Conservation (phyloP, 2,113 vertebrate genomes). For the Leiothrix lutea region DNA sequence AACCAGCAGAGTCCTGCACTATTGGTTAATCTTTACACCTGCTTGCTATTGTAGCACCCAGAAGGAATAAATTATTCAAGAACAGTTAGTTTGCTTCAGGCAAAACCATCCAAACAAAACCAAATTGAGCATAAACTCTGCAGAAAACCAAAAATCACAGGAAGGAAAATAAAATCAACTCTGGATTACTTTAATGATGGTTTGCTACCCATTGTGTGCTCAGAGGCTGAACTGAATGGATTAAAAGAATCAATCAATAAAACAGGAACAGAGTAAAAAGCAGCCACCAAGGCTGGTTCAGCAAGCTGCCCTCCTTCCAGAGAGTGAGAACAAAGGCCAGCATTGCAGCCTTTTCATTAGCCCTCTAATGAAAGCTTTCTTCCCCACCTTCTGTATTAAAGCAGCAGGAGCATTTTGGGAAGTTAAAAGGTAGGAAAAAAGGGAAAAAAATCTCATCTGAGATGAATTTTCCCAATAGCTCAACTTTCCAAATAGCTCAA, state of each 20-base stretch:
- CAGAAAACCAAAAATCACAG: neutral
- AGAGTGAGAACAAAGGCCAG: neutral
- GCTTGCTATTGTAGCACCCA: neutral
- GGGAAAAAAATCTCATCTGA: neutral
- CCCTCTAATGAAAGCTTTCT: neutral
- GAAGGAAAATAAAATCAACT: neutral
- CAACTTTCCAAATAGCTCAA: neutral
- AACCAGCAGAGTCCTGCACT: neutral
- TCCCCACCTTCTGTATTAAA: neutral
- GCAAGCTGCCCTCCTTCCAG: neutral
- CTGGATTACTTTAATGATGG: neutral
- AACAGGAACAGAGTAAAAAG: neutral
- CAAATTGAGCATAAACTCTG: neutral
- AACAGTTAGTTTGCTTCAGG: neutral
- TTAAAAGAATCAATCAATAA: neutral
- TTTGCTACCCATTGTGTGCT: neutral
- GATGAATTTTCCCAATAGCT: neutral
- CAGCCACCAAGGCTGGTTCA: neutral
- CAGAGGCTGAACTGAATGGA: neutral
- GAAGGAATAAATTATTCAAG: neutral
- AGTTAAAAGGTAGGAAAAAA: neutral
- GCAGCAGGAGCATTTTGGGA: neutral
- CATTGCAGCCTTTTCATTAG: neutral
- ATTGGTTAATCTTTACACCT: neutral
- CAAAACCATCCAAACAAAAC: neutral